Evolutionary conservation across 2,797 vertebrate species (phyloP).

Genomic region (Artibeus jamaicensis): DNA sequence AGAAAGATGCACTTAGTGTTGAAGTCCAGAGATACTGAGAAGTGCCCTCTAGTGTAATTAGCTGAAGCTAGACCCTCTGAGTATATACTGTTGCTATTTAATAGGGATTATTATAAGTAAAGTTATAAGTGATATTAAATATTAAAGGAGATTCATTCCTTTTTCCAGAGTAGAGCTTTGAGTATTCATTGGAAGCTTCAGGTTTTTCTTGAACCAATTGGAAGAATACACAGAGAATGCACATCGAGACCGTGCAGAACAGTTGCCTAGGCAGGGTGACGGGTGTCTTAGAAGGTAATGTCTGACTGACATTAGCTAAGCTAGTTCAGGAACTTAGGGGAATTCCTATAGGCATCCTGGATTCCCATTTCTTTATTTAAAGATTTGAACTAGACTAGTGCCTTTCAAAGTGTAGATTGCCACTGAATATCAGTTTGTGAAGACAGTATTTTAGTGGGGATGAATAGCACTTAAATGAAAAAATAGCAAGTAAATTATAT

Average conservation of each 20-base stretch:
- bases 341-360: neutral
- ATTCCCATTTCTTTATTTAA: neutral
- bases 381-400: neutral
- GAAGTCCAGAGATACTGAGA: constrained; percentile 43
- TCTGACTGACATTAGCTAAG: neutral
- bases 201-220: neutral
- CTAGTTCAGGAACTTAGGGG: neutral
- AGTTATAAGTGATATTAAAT: neutral
- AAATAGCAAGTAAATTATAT: neutral
- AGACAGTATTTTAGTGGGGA: neutral
- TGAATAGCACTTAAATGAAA: neutral
- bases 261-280: neutral
- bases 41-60: constrained; percentile 53
- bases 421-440: neutral
- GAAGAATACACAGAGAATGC: neutral
- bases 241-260: neutral
- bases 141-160: neutral
- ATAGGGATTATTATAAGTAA: constrained; percentile 21
- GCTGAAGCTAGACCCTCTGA: neutral
- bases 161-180: neutral
- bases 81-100: constrained; percentile 26
- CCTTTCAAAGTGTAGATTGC: neutral
- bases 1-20: constrained; percentile 59
- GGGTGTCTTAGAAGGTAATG: neutral
- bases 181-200: neutral